phyloP scores from a whole-genome alignment of 2,888 invertebrate genomes.

The Pycnomerus fuliginosus region DNA sequence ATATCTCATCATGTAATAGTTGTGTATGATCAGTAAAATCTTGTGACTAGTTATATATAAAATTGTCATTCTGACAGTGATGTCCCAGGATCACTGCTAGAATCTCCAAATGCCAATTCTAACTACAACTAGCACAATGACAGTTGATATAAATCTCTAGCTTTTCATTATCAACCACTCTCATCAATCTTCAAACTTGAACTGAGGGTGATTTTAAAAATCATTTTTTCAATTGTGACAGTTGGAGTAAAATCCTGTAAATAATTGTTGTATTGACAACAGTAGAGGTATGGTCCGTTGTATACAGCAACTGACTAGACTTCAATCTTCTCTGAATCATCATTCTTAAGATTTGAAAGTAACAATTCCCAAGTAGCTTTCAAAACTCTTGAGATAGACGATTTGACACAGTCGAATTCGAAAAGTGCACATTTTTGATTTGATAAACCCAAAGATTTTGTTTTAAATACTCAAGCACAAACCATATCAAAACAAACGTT shows the following conservation, averaged over 20 bases:
- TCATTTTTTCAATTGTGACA: slow-evolving; percentile 9
- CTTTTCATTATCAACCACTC: slow-evolving; percentile 21
- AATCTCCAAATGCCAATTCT: slow-evolving; percentile 1
- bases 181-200: slow-evolving; percentile 3
- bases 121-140: slow-evolving; percentile 13
- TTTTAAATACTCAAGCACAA: slow-evolving; percentile 30
- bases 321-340: too few relatives aligned
- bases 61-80: too few relatives aligned
- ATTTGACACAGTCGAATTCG: slow-evolving; percentile 29
- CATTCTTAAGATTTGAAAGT: neutral
- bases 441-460: slow-evolving; percentile 4
- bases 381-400: neutral
- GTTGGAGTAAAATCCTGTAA: slow-evolving; percentile 20
- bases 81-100: too few relatives aligned
- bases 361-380: neutral
- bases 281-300: neutral
- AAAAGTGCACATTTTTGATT: slow-evolving; percentile 36
- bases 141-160: slow-evolving; percentile 33
- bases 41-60: too few relatives aligned
- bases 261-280: slow-evolving; percentile 14
- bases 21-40: neutral
- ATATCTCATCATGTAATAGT: slow-evolving; percentile 30
- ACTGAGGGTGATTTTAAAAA: slow-evolving; percentile 4
- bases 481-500: slow-evolving; percentile 28
- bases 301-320: too few relatives aligned